Percentiles rank a stretch among this genome's conserved stretches.
Conservation (phyloP, 2,113 vertebrate species). For the Anarhynchus alexandrinus region DNA sequence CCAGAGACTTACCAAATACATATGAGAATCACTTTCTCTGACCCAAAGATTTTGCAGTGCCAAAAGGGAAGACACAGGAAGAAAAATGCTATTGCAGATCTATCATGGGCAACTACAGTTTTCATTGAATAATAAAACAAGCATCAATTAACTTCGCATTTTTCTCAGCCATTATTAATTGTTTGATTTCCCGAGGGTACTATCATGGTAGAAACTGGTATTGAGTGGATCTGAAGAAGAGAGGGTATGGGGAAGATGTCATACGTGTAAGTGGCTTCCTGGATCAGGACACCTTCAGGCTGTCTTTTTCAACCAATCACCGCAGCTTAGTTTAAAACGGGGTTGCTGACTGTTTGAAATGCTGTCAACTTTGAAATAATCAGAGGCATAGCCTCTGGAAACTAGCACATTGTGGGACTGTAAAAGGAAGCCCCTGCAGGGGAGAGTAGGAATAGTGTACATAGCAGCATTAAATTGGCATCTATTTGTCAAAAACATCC, state of each 20-base stretch:
- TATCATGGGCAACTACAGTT: neutral
- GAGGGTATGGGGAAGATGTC: slow-evolving; percentile 7
- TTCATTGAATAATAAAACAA: slow-evolving; percentile 37
- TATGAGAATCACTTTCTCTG: neutral
- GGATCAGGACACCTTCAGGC: slow-evolving; percentile 23
- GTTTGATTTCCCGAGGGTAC: neutral
- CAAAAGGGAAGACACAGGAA: neutral
- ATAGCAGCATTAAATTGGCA: slow-evolving; percentile 28
- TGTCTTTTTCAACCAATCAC: slow-evolving; percentile 29
- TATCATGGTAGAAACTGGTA: slow-evolving; percentile 25
- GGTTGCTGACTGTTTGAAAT: slow-evolving; percentile 52
- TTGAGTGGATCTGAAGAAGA: slow-evolving; percentile 13
- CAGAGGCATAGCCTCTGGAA: slow-evolving; percentile 50
- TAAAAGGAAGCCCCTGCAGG: slow-evolving; percentile 48
- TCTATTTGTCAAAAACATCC: slow-evolving; percentile 45
- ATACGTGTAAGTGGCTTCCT: neutral
- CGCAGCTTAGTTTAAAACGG: slow-evolving; percentile 19
- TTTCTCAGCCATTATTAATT: slow-evolving; percentile 39
- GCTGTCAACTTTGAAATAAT: slow-evolving; percentile 47
- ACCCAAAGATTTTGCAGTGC: neutral
- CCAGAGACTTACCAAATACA: neutral
- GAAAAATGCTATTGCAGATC: slow-evolving; percentile 1
- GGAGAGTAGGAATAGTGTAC: neutral
- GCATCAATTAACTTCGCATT: slow-evolving; percentile 40
- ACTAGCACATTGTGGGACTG: slow-evolving; percentile 27